A percentile compares a stretch with the other conserved stretches of the same genome.
phyloP scores from a whole-genome alignment of 2,797 vertebrate genomes.

The Liasis olivaceus region DNA sequence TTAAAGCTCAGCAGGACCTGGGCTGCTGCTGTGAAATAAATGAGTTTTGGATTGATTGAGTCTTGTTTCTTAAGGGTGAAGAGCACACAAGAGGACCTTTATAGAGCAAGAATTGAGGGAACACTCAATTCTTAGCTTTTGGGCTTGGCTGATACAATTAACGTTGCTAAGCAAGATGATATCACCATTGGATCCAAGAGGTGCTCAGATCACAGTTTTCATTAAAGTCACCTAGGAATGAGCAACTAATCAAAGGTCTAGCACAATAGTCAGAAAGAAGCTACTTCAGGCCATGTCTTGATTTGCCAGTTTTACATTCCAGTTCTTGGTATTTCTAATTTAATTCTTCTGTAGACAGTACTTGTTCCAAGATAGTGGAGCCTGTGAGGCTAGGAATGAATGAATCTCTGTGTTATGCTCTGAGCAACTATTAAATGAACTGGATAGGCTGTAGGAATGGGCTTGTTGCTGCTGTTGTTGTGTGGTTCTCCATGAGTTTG shows the following conservation, averaged over 20 bases:
- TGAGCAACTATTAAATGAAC: neutral
- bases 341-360: neutral
- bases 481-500: neutral
- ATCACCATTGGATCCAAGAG: conserved; percentile 47
- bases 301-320: conserved; percentile 14
- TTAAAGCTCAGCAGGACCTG: conserved; percentile 31
- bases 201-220: conserved; percentile 13
- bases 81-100: conserved; percentile 37
- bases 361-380: neutral
- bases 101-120: conserved; percentile 11
- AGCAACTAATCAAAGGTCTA: conserved; percentile 24
- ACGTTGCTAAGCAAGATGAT: conserved; percentile 44
- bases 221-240: conserved; percentile 27
- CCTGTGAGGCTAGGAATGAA: neutral
- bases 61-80: conserved; percentile 22
- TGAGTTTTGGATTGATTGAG: conserved; percentile 10
- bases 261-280: conserved; percentile 33
- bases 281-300: conserved; percentile 21
- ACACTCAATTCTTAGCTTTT: conserved; percentile 40
- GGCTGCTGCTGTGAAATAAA: conserved; percentile 45
- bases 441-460: no score
- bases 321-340: conserved; percentile 22
- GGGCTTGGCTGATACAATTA: conserved; percentile 8
- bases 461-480: neutral
- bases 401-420: neutral